Conservation (phyloP, 2,888 invertebrate genomes). For the Globia sparganii region DNA sequence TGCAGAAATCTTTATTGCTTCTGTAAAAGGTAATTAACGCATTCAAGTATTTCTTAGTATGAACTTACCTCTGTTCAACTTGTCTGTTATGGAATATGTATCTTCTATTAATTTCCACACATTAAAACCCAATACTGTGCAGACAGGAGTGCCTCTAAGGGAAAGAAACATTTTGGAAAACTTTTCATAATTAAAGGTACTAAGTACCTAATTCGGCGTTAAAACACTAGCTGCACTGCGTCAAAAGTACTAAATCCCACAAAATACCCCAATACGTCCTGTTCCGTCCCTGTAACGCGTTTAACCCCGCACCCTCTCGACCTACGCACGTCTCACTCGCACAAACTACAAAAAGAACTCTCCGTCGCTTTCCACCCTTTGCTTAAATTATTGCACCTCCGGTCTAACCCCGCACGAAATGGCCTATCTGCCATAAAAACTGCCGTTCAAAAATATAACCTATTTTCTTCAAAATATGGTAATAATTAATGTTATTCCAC, state of each 20-base stretch:
- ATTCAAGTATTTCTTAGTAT: background rate
- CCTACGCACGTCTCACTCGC: conserved; percentile 90
- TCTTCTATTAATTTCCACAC: background rate
- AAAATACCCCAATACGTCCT: conserved; percentile 13
- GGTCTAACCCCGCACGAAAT: conserved; percentile 73
- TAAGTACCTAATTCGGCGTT: background rate
- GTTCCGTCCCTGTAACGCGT: conserved; percentile 83
- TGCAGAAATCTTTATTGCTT: background rate
- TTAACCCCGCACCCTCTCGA: conserved; percentile 87
- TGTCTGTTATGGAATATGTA: background rate
- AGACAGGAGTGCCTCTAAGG: background rate
- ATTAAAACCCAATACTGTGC: background rate
- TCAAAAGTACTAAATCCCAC: background rate
- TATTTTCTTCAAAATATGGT: conserved; percentile 63
- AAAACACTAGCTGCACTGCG: conserved; percentile 18
- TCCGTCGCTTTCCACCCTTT: conserved; percentile 90
- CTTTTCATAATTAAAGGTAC: no score
- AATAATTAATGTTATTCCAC: conserved; percentile 22
- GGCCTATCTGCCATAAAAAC: conserved; percentile 71
- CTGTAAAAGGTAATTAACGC: conserved; percentile 8
- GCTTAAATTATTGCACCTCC: conserved; percentile 90
- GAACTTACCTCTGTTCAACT: background rate
- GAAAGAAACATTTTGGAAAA: background rate
- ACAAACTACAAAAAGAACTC: conserved; percentile 90
- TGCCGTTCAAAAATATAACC: conserved; percentile 70